A percentile compares a stretch with the other conserved stretches of the same genome.
Conservation (phyloP, 1,140 invertebrate species). For the Diabrotica virgifera region DNA sequence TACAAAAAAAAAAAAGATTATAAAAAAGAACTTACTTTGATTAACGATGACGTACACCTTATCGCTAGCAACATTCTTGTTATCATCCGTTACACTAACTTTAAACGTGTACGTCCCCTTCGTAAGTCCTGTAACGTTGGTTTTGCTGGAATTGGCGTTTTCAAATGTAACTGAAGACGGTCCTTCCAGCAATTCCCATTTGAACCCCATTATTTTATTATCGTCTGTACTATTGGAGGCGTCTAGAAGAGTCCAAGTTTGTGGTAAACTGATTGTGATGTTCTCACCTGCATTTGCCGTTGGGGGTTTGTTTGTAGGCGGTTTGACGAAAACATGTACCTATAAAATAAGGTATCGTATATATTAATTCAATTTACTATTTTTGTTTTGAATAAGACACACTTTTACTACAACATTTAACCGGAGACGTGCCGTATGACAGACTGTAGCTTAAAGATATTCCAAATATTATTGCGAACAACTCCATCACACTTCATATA, state of each 20-base stretch:
- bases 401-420: too few species aligned
- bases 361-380: too few species aligned
- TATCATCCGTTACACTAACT: constrained; percentile 81
- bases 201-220: constrained; percentile 71
- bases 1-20: too few species aligned
- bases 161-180: constrained; percentile 57
- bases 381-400: too few species aligned
- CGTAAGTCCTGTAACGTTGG: constrained; percentile 76
- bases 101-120: constrained; percentile 83
- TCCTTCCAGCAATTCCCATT: constrained; percentile 76
- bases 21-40: constrained; percentile 70
- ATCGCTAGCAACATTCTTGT: constrained; percentile 73
- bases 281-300: constrained; percentile 62
- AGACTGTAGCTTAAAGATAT: too few species aligned
- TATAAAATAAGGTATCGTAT: constrained; percentile 24
- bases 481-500: too few species aligned
- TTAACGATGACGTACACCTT: constrained; percentile 77
- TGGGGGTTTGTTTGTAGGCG: constrained; percentile 80
- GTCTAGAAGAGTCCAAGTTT: constrained; percentile 75
- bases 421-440: too few species aligned
- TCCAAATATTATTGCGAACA: too few species aligned
- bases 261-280: constrained; percentile 65
- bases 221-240: constrained; percentile 82
- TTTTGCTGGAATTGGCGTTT: constrained; percentile 52
- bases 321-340: constrained; percentile 91